Evolutionary conservation across 92 coral and sea anemone genomes (phyloP).

Genomic region (Zoanthus sansibaricus): DNA sequence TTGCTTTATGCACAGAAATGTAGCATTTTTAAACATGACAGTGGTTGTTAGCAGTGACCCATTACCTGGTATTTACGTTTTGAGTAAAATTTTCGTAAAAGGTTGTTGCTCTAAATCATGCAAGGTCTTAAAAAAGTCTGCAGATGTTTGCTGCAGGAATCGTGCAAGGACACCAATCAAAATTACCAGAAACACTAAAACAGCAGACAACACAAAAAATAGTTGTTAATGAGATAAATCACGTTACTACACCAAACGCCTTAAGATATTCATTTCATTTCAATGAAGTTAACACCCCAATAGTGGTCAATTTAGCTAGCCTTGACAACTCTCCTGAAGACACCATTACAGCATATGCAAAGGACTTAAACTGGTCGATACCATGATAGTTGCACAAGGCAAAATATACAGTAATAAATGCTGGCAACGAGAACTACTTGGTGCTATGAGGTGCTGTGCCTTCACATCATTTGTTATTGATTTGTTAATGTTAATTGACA

Average conservation of each 20-base stretch:
- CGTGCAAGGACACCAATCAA: not conserved
- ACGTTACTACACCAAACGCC: slow-evolving; percentile 8
- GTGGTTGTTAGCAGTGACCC: too few species aligned
- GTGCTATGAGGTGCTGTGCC: not conserved
- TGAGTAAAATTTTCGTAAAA: too few species aligned
- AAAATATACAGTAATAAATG: slow-evolving; percentile 16
- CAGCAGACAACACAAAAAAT: slow-evolving; percentile 13
- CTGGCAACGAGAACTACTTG: not conserved
- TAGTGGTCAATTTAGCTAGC: slow-evolving; percentile 11
- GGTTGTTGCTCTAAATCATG: too few species aligned
- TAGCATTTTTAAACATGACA: too few species aligned
- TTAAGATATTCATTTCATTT: slow-evolving; percentile 2
- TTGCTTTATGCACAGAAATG: too few species aligned
- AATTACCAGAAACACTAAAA: slow-evolving; percentile 20
- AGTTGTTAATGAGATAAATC: not conserved
- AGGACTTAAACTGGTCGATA: slow-evolving; percentile 4
- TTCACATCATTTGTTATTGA: too few species aligned
- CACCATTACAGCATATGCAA: slow-evolving; percentile 10
- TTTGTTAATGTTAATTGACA: too few species aligned
- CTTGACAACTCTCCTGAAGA: slow-evolving; percentile 15
- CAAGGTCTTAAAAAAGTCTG: too few species aligned
- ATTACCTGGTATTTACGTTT: too few species aligned
- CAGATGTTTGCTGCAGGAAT: too few species aligned
- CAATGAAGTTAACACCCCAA: slow-evolving; percentile 20
- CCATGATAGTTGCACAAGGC: slow-evolving; percentile 19